Evolutionary conservation across 2,888 invertebrate genomes (phyloP).

Genomic region (Vanessa cardui): DNA sequence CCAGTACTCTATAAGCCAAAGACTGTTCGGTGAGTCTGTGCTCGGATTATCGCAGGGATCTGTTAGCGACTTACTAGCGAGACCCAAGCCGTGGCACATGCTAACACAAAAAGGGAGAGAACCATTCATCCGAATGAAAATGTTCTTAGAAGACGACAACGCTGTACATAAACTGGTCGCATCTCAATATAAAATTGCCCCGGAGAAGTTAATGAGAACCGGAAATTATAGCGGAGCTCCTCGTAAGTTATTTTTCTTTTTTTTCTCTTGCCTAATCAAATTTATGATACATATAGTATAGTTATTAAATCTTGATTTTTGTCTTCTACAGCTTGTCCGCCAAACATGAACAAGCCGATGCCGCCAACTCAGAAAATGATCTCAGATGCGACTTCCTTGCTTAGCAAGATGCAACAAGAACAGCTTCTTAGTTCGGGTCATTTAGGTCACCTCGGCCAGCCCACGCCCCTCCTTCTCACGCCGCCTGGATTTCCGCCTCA

Average conservation of each 20-base stretch:
- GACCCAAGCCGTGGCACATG: conserved; percentile 99
- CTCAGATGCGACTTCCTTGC: conserved; percentile 85
- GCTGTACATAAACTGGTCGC: conserved; percentile 97
- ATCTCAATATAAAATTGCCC: conserved; percentile 98
- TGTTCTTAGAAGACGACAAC: conserved; percentile 98
- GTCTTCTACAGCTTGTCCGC: conserved; percentile 82
- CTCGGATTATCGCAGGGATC: conserved; percentile 98
- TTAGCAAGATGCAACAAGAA: conserved; percentile 88
- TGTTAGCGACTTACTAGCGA: conserved; percentile 97
- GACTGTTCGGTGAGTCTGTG: conserved; percentile 99
- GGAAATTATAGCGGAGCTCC: conserved; percentile 94
- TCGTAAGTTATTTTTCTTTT: conserved; percentile 80
- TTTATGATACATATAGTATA: background rate
- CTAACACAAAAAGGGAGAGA: conserved; percentile 98
- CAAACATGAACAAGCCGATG: conserved; percentile 88
- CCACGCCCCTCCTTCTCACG: conserved; percentile 86
- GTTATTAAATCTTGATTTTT: conserved; percentile 44
- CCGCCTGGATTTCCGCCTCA: conserved; percentile 90
- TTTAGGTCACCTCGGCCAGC: conserved; percentile 78
- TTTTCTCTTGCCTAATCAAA: background rate
- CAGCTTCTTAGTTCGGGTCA: conserved; percentile 83
- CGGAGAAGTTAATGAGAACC: conserved; percentile 98
- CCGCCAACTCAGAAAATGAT: conserved; percentile 91
- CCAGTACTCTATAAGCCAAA: conserved; percentile 98
- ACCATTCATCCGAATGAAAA: conserved; percentile 98